Evolutionary conservation across 1,140 invertebrate genomes (phyloP).

Genomic region (Zelostemma sp.): DNA sequence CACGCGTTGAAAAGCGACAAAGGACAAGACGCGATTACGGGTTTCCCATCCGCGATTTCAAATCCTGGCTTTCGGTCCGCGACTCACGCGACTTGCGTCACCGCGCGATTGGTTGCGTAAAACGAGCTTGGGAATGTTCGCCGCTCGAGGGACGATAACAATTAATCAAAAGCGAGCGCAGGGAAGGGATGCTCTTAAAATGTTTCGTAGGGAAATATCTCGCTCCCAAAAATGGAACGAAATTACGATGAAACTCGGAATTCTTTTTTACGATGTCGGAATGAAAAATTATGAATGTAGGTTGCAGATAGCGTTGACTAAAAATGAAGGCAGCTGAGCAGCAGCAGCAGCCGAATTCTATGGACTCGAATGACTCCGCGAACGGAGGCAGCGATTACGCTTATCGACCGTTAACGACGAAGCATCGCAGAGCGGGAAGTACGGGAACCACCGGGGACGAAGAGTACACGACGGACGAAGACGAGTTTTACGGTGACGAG

Average conservation of each 20-base stretch:
- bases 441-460: constrained; percentile 73
- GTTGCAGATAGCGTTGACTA: neutral
- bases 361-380: constrained; percentile 60
- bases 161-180: constrained; percentile 43
- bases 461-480: constrained; percentile 72
- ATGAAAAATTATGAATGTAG: constrained; percentile 3
- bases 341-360: constrained; percentile 60
- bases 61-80: constrained; percentile 21
- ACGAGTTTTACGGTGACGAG: constrained; percentile 69
- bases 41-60: constrained; percentile 1
- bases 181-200: too few species aligned
- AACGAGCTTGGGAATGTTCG: constrained; percentile 29
- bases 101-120: constrained; percentile 28
- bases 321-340: constrained; percentile 57
- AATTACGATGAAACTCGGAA: too few species aligned
- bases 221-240: too few species aligned
- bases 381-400: constrained; percentile 61
- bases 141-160: constrained; percentile 14
- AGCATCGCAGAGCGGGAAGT: constrained; percentile 69
- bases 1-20: constrained; percentile 2
- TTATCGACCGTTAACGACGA: constrained; percentile 63
- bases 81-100: constrained; percentile 34
- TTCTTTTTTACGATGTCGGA: neutral
- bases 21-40: constrained; percentile 6
- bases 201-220: too few species aligned